Evolutionary conservation across 1,140 invertebrate genomes (phyloP).

Genomic region (Zaprionus taronus): DNA sequence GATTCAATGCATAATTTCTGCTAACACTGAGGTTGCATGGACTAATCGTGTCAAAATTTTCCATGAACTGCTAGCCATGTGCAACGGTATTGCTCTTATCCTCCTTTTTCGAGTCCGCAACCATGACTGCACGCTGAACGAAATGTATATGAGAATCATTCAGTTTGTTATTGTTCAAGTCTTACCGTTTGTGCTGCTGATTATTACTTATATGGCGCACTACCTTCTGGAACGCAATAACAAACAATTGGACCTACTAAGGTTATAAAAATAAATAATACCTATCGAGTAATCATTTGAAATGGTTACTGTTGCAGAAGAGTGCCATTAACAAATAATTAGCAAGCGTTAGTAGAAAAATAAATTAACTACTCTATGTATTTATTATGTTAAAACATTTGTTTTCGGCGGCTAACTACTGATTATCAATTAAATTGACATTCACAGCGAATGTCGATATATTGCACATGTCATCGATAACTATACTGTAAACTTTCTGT

Average conservation of each 20-base stretch:
- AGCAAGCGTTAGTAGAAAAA: too few species aligned
- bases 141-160: slow-evolving; percentile 15
- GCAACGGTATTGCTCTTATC: slow-evolving; percentile 40
- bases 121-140: background rate
- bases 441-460: background rate
- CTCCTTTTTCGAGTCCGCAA: slow-evolving; percentile 23
- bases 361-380: too few species aligned
- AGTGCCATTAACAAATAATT: too few species aligned
- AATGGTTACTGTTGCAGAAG: too few species aligned
- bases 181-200: slow-evolving; percentile 41
- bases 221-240: slow-evolving; percentile 1
- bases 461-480: background rate
- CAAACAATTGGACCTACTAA: slow-evolving; percentile 18
- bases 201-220: slow-evolving; percentile 24
- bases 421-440: background rate
- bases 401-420: too few species aligned
- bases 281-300: background rate
- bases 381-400: too few species aligned
- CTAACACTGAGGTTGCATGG: slow-evolving; percentile 2
- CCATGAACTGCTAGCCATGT: slow-evolving; percentile 34
- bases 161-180: slow-evolving; percentile 33
- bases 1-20: slow-evolving; percentile 43
- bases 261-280: background rate
- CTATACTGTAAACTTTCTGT: background rate
- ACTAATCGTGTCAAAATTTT: slow-evolving; percentile 38